phyloP scores from a whole-genome alignment of 2,113 vertebrate species.

The Donacobius atricapilla region DNA sequence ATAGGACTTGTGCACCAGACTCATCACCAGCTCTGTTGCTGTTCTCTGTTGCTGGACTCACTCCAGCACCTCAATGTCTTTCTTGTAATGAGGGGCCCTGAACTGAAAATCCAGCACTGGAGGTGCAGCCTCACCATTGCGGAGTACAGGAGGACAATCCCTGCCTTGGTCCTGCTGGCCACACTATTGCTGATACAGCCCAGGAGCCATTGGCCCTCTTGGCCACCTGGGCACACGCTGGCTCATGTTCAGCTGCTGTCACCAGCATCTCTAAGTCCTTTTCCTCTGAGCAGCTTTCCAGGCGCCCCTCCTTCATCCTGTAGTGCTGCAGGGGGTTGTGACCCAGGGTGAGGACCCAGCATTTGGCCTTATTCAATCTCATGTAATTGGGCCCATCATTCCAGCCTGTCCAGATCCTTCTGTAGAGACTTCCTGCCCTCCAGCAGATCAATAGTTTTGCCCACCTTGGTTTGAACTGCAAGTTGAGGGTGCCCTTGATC shows the following conservation, averaged over 20 bases:
- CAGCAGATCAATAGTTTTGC: background rate
- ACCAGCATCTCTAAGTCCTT: background rate
- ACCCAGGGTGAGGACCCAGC: background rate
- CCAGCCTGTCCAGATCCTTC: background rate
- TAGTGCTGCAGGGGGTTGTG: background rate
- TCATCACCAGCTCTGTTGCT: accelerated
- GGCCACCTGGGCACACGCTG: accelerated
- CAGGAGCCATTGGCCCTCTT: background rate
- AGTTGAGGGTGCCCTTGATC: accelerated
- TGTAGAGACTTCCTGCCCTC: background rate
- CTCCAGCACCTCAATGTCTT: background rate
- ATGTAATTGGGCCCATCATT: background rate
- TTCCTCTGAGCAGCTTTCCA: background rate
- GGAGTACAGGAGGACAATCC: accelerated
- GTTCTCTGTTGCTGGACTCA: background rate
- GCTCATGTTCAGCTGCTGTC: accelerated
- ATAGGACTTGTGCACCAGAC: background rate
- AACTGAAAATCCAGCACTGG: accelerated
- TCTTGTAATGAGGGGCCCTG: background rate
- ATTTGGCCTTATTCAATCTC: background rate
- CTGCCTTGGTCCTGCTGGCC: background rate
- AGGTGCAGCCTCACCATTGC: background rate
- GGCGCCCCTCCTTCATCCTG: background rate
- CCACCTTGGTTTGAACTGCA: background rate
- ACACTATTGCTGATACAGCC: accelerated